phyloP scores from a whole-genome alignment of 2,797 vertebrate species.

The Psittacula derbiana region DNA sequence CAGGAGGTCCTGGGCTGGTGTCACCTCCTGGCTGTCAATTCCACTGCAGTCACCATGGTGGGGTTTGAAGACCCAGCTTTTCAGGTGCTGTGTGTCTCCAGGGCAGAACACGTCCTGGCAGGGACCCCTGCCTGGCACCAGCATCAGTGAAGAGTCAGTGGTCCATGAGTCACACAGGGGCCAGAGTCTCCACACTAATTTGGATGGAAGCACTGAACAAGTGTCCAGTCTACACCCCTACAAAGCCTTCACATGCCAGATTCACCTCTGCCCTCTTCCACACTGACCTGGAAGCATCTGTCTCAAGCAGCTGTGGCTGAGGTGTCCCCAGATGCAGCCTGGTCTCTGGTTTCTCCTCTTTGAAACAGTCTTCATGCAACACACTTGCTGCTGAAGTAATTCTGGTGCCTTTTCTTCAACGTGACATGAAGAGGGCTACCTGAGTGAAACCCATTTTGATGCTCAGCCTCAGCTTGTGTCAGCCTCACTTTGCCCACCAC shows the following conservation, averaged over 20 bases:
- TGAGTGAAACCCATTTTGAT: background rate
- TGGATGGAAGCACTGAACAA: background rate
- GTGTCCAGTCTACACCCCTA: background rate
- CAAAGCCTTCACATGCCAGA: background rate
- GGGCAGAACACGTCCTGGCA: background rate
- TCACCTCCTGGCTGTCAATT: background rate
- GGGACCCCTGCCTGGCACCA: background rate
- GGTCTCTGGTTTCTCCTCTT: background rate
- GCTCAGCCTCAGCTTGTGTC: background rate
- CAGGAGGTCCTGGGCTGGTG: background rate
- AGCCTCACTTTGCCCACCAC: background rate
- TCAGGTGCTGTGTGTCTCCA: background rate
- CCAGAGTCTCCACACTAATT: background rate
- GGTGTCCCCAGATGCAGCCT: background rate
- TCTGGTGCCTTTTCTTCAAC: background rate
- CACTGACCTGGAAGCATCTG: background rate
- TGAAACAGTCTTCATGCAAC: background rate
- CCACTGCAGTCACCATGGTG: fast-evolving
- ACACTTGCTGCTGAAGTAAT: background rate
- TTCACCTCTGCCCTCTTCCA: background rate
- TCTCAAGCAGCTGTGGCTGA: background rate
- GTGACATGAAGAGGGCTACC: background rate
- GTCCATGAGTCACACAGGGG: background rate
- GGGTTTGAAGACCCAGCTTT: background rate
- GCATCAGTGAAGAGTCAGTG: background rate